These are phyloP conservation scores for Hyla sarda DNA, from an alignment of 2,113 vertebrate species.

Conservation along the genomic window DNA sequence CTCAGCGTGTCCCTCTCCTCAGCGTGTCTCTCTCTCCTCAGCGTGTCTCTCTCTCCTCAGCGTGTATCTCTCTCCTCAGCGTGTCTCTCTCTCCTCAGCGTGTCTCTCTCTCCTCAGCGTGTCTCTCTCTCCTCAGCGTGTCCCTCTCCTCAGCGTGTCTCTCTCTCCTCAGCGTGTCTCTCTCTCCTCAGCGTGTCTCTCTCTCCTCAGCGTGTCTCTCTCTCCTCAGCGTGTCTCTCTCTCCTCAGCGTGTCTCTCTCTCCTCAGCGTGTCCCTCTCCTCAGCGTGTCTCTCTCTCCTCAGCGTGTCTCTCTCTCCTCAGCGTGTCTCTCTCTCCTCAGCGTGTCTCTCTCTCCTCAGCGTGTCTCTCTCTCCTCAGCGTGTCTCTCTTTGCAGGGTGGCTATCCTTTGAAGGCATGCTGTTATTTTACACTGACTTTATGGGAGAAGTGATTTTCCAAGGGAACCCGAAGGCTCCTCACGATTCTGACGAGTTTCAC, in stretches of 20 bases:
- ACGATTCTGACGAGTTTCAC: constrained; percentile 87
- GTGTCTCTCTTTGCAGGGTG: constrained; percentile 76
- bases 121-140: too few species aligned
- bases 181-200: background rate
- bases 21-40: too few species aligned
- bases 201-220: too few species aligned
- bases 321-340: background rate
- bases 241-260: too few species aligned
- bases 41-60: background rate
- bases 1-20: too few species aligned
- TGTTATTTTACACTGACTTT: constrained; percentile 98
- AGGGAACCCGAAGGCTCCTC: constrained; percentile 91
- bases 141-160: constrained; percentile 83
- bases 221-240: background rate
- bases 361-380: too few species aligned
- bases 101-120: background rate
- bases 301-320: too few species aligned
- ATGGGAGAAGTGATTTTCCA: constrained; percentile 97
- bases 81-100: too few species aligned
- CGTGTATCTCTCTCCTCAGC: too few species aligned
- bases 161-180: constrained; percentile 65
- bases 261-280: background rate
- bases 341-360: too few species aligned
- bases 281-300: constrained; percentile 87
- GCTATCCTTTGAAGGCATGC: constrained; percentile 96